These are phyloP conservation scores for Amphimedon queenslandica DNA, from an alignment of 37 sponge, comb jelly and placozoan genomes.

Conservation along the genomic window DNA sequence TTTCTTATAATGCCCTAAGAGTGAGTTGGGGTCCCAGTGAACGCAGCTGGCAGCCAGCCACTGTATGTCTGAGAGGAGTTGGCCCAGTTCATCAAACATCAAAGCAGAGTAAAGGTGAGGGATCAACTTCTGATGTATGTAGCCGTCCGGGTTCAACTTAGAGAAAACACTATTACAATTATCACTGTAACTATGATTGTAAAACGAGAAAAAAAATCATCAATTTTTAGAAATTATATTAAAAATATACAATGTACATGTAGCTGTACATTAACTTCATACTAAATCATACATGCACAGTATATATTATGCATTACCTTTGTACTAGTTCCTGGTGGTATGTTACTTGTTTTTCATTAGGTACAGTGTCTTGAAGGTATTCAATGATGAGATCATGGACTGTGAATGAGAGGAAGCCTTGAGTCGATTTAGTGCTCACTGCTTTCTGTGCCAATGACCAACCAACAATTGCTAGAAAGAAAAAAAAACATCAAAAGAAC, in stretches of 20 bases:
- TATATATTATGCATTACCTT: background rate
- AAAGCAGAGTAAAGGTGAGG: constrained; percentile 26
- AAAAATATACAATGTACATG: background rate
- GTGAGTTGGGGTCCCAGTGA: constrained; percentile 20
- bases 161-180: constrained; percentile 28
- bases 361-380: constrained; percentile 29
- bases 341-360: constrained; percentile 10
- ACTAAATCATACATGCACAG: background rate
- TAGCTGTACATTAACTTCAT: background rate
- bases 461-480: constrained; percentile 26
- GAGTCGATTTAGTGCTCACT: constrained; percentile 4
- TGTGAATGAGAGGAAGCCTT: constrained; percentile 6
- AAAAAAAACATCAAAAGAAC: too few relatives aligned
- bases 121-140: constrained; percentile 44
- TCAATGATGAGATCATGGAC: constrained; percentile 55
- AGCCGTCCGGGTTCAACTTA: constrained; percentile 25
- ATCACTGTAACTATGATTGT: constrained; percentile 5
- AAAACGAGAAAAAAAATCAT: background rate
- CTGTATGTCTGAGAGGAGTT: constrained; percentile 22
- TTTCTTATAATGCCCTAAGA: constrained; percentile 23
- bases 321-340: constrained; percentile 11
- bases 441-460: constrained; percentile 39
- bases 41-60: constrained; percentile 27
- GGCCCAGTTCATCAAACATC: constrained; percentile 35
- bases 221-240: background rate